Percentiles rank a stretch among this genome's conserved stretches.
These are phyloP conservation scores for Falco naumanni DNA, from an alignment of 2,797 vertebrate genomes.

Conservation along the genomic window DNA sequence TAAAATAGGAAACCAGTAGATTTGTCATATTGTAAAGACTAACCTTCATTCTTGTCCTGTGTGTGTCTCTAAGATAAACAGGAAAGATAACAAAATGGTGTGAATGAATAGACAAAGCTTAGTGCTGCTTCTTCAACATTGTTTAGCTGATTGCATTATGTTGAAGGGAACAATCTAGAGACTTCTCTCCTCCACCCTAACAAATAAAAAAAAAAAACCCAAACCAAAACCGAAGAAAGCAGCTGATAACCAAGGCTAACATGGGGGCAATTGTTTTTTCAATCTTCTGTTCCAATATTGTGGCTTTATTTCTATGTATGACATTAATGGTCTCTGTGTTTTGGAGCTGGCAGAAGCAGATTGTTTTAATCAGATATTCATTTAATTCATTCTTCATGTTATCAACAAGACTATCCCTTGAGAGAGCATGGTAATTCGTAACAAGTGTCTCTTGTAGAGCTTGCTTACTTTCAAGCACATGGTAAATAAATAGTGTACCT, in stretches of 20 bases:
- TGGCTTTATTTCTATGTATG: neutral
- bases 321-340: neutral
- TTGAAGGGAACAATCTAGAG: neutral
- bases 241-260: neutral
- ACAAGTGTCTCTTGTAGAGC: conserved; percentile 31
- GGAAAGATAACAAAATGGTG: conserved; percentile 73
- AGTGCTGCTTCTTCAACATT: conserved; percentile 13
- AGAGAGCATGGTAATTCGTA: conserved; percentile 36
- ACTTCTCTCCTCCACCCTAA: neutral
- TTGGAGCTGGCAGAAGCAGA: conserved; percentile 17
- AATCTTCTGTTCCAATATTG: neutral
- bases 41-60: neutral
- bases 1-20: conserved; percentile 52
- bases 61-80: conserved; percentile 65
- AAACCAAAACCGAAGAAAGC: too few species aligned
- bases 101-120: conserved; percentile 38
- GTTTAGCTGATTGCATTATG: neutral
- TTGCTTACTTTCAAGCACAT: neutral
- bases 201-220: neutral
- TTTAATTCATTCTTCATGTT: conserved; percentile 42
- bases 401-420: conserved; percentile 40
- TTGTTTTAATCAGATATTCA: conserved; percentile 39
- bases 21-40: conserved; percentile 34
- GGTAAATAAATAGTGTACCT: neutral
- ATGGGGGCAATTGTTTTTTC: neutral